A percentile compares a stretch with the other conserved stretches of the same genome.
Conservation (phyloP, 2,888 invertebrate genomes). For the Liopterus haemorrhoidalis region DNA sequence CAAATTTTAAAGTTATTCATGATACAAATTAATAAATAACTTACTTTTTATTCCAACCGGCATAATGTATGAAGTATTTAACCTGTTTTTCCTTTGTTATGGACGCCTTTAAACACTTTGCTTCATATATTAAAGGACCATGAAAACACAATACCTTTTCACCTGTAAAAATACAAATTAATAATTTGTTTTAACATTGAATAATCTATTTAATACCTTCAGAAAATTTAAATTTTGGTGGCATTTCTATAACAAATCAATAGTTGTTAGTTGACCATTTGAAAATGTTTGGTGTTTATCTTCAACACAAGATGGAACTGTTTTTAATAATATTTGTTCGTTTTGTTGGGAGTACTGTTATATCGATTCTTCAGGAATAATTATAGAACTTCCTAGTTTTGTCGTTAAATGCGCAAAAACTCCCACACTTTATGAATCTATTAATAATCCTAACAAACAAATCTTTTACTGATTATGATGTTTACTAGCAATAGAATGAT, state of each 20-base stretch:
- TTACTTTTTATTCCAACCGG: slow-evolving; percentile 98
- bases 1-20: neutral
- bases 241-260: slow-evolving; percentile 47
- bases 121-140: slow-evolving; percentile 93
- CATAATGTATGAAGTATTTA: slow-evolving; percentile 91
- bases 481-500: no score
- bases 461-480: no score
- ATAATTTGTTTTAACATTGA: slow-evolving; percentile 9
- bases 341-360: no score
- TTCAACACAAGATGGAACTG: no score
- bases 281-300: no score
- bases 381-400: no score
- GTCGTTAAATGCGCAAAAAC: no score
- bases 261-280: no score
- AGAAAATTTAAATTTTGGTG: slow-evolving; percentile 66
- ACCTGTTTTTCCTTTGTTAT: slow-evolving; percentile 80
- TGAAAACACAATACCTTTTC: slow-evolving; percentile 93
- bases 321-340: no score
- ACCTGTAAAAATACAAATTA: slow-evolving; percentile 50
- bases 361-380: no score
- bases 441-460: no score
- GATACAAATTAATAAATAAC: slow-evolving; percentile 33
- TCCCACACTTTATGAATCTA: no score
- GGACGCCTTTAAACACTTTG: slow-evolving; percentile 84
- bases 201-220: slow-evolving; percentile 53